These are phyloP conservation scores for Philereme transversata DNA, from an alignment of 2,888 invertebrate genomes.

Conservation along the genomic window DNA sequence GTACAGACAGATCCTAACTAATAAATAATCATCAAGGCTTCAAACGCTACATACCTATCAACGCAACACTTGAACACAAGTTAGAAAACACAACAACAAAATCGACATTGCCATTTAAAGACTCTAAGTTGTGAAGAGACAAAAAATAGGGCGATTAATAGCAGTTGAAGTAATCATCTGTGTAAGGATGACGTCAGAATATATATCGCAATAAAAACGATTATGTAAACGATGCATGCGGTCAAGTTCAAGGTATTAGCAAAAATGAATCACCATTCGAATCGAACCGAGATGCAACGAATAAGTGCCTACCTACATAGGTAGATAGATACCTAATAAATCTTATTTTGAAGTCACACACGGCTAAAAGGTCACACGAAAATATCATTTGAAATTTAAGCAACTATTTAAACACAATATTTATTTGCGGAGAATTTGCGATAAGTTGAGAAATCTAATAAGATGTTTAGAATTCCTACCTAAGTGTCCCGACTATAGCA, in stretches of 20 bases:
- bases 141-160: not conserved
- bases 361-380: constrained; percentile 11
- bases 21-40: constrained; percentile 34
- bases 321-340: constrained; percentile 3
- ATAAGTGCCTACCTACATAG: not conserved
- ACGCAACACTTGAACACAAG: constrained; percentile 31
- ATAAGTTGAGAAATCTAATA: constrained; percentile 14
- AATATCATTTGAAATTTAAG: constrained; percentile 4
- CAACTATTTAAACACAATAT: constrained; percentile 13
- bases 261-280: constrained; percentile 26
- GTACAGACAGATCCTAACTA: constrained; percentile 35
- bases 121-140: not conserved
- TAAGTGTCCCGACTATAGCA: constrained; percentile 38
- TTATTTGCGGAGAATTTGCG: constrained; percentile 27
- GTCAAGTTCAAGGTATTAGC: constrained; percentile 52
- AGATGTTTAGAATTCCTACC: constrained; percentile 40
- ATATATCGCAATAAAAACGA: constrained; percentile 19
- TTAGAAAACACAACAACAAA: constrained; percentile 25
- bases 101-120: constrained; percentile 10
- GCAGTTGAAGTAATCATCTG: not conserved
- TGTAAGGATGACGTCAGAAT: constrained; percentile 15
- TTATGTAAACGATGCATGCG: constrained; percentile 30
- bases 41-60: constrained; percentile 27
- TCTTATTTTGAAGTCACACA: not conserved
- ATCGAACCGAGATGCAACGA: not conserved